Conservation (phyloP, 2,888 invertebrate species). For the Agrochola macilenta region DNA sequence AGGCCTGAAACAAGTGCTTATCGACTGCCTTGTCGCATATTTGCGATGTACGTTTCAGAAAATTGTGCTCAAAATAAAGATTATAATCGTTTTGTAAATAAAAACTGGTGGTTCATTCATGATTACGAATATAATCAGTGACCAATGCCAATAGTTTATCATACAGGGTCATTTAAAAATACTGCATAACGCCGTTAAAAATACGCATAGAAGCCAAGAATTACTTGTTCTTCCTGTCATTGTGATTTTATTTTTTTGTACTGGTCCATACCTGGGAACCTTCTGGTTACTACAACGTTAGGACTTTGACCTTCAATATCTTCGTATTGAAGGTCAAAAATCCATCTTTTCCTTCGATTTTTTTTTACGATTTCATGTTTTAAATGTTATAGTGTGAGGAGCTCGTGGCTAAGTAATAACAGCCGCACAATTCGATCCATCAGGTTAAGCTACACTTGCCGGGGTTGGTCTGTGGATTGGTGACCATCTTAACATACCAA, state of each 20-base stretch:
- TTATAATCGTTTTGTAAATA: neutral
- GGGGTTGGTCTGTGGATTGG: no score
- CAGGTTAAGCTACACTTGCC: no score
- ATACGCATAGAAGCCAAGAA: neutral
- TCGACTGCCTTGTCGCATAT: neutral
- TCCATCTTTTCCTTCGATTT: neutral
- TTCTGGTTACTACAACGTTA: neutral
- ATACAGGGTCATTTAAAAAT: neutral
- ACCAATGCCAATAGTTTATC: neutral
- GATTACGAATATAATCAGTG: neutral
- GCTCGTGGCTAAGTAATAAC: no score
- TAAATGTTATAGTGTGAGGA: no score
- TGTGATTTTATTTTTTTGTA: neutral
- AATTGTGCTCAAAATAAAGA: neutral
- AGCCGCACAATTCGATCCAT: no score
- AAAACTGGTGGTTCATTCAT: no score
- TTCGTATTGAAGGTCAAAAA: neutral
- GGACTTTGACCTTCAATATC: neutral
- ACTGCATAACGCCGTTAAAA: no score
- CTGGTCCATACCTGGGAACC: no score
- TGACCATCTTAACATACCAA: no score
- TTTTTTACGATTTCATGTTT: neutral
- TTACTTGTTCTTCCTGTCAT: neutral
- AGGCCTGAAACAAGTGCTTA: neutral
- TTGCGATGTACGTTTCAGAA: neutral